These are phyloP conservation scores for Misgurnus anguillicaudatus DNA, from an alignment of 2,113 vertebrate species.

Conservation along the genomic window DNA sequence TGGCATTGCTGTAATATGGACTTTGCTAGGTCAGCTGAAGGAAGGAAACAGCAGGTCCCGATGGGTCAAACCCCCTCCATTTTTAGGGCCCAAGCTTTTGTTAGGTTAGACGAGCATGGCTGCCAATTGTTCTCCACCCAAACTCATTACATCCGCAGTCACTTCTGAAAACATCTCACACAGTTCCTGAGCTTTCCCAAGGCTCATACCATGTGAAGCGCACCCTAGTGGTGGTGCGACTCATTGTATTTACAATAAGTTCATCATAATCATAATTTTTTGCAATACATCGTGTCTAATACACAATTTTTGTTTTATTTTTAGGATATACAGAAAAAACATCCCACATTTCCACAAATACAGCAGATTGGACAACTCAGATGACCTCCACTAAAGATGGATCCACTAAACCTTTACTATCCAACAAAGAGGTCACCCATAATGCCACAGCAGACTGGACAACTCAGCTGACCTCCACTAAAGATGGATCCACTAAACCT, in stretches of 20 bases:
- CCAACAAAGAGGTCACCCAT: constrained; percentile 56
- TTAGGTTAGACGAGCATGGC: constrained; percentile 81
- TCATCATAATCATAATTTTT: neutral
- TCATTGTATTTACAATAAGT: neutral
- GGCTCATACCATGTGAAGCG: constrained; percentile 20
- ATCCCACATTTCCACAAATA: constrained; percentile 50
- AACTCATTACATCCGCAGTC: constrained; percentile 83
- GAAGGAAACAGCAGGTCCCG: constrained; percentile 88
- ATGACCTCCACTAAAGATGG: constrained; percentile 4
- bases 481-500: constrained; percentile 53
- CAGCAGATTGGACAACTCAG: constrained; percentile 51
- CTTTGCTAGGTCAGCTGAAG: constrained; percentile 87
- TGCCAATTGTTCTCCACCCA: constrained; percentile 85
- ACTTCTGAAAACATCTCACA: constrained; percentile 74
- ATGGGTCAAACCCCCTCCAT: constrained; percentile 77
- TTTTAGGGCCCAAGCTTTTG: constrained; percentile 88
- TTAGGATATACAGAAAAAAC: constrained; percentile 46
- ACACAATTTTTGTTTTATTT: constrained; percentile 28
- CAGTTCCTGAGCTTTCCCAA: constrained; percentile 19
- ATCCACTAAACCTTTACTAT: constrained; percentile 58
- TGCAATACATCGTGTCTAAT: neutral
- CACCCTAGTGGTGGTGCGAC: constrained; percentile 60
- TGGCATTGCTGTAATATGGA: constrained; percentile 64
- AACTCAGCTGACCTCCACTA: too few species aligned
- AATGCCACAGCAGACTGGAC: constrained; percentile 57